Evolutionary conservation across 2,113 vertebrate species (phyloP), one percentile per base, ranked within the genome.

Genomic region (Dasyornis broadbenti): DNA sequence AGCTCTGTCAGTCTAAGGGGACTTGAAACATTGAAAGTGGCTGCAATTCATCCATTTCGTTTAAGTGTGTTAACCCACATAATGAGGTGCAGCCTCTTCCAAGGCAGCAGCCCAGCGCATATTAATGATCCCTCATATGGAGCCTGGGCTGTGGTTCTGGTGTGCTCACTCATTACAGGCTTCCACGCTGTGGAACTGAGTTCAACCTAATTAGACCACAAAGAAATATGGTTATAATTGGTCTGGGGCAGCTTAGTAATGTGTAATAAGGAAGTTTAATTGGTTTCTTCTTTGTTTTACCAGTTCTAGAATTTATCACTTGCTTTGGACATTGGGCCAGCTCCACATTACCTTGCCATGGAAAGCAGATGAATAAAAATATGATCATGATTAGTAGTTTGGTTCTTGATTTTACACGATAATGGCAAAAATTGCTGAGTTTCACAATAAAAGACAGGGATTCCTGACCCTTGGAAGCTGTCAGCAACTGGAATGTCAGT

Each of bases 141-240:
- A 85, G 44, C 57, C 76, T 79, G 78, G 89, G 60, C 81, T 5
- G 4, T 71, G 86, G 81, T 92, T 60, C 80, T 95, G 49, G 0
- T 27, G 83, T 83, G 59, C 81, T 96, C 76, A 39, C 86, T 95
- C 84, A 56, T 96, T 95, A 90, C 8, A 39, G 49, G 24, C 76
- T 86, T 73, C 94, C 75, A 68, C 59, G 27, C 66, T 9, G n/a
- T 50, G 70, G 71, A 93, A 64, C 63, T 89, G 69, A 86, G 57
- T 73, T 83, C 33, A 94, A 86, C 84, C 77, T 96, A 92, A 96
- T 97, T 95, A 96, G 69, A 75, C 52, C 89, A 92, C 86, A 71
- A 95, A 95, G 89, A 96, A 96, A 94, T 91, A 90, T 53, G 54
- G 37, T 64, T 96, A 37, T 96, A 96, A 97, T 94, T 96, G 95